Evolutionary conservation across 2,888 invertebrate species (phyloP), one percentile per base, ranked within the genome.

Genomic region (Bugulina stolonifera): DNA sequence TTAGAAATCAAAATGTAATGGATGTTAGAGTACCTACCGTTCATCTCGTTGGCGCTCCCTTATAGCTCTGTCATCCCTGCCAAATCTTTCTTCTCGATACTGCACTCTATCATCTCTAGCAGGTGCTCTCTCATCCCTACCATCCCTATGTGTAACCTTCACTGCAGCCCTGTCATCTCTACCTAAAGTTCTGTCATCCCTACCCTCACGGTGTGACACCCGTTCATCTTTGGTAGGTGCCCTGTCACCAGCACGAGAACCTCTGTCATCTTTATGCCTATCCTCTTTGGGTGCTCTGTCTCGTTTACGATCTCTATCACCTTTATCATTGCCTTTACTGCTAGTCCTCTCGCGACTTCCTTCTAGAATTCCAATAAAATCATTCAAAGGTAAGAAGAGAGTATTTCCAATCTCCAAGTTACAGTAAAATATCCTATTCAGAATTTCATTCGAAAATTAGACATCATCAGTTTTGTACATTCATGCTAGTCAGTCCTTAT

Each of bases 121-220:
- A 64, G 64, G 64, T 64, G 34, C 29, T 32, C 64, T 64, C 29
- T 64, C 64, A 64, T 32, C 32, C n/a, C 64, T 64, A 32, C 18
- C 32, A 34, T n/a, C n/a, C n/a, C n/a, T n/a, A n/a, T n/a, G n/a
- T n/a, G n/a, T n/a, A n/a, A n/a, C n/a, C n/a, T n/a, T n/a, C n/a
- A n/a, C n/a, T n/a, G 34, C 29, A 25, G 64, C 64, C 27, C 64
- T 64, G 34, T 64, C 64, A 64, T 64, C 64, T 34, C 64, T 64
- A 32, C 5, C 64, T 10, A 27, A n/a, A 29, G 34, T 32, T 32
- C 64, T 64, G 64, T 64, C 64, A 64, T 64, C 57, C 23, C n/a
- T n/a, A n/a, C n/a, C n/a, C n/a, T n/a, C 43, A 43, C 43, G 43
- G 43, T 10, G 18, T 43, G 43, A 18, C 43, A 43, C 43, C 10